phyloP scores from a whole-genome alignment of 2,113 vertebrate species.

The Macrotis lagotis region DNA sequence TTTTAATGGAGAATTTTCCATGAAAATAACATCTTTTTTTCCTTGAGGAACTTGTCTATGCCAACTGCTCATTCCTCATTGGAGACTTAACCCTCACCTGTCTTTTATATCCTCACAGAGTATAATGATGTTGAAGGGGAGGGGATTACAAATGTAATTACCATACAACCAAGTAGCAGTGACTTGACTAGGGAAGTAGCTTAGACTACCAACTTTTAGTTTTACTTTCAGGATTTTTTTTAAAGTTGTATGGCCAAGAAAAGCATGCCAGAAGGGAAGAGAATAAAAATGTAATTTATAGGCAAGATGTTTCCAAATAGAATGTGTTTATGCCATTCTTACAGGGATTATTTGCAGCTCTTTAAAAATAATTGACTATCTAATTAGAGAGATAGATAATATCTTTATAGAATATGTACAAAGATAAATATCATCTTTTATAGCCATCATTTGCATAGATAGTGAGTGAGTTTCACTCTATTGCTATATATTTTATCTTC shows the following conservation, averaged over 20 bases:
- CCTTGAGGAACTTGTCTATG: conserved; percentile 34
- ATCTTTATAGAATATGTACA: conserved; percentile 58
- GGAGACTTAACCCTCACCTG: conserved; percentile 11
- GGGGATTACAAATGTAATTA: conserved; percentile 42
- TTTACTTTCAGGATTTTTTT: conserved; percentile 36
- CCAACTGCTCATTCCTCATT: conserved; percentile 45
- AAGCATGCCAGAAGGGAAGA: conserved; percentile 33
- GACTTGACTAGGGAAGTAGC: conserved; percentile 54
- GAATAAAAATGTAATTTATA: conserved; percentile 75
- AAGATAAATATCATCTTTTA: conserved; percentile 69
- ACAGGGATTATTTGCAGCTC: conserved; percentile 73
- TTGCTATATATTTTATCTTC: conserved; percentile 52
- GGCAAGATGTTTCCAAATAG: conserved; percentile 67
- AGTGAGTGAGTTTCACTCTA: conserved; percentile 38
- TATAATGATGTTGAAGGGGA: conserved; percentile 35
- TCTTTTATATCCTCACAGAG: conserved; percentile 41
- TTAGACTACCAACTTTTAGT: background rate
- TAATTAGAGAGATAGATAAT: conserved; percentile 74
- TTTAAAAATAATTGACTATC: conserved; percentile 79
- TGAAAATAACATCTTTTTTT: conserved; percentile 34
- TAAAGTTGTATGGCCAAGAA: conserved; percentile 9
- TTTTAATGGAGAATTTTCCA: conserved; percentile 45
- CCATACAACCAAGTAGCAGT: conserved; percentile 34
- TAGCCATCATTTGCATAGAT: conserved; percentile 38
- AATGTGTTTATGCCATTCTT: conserved; percentile 73